These are phyloP conservation scores for Tyto alba DNA, from an alignment of 2,113 vertebrate genomes.

Conservation along the genomic window DNA sequence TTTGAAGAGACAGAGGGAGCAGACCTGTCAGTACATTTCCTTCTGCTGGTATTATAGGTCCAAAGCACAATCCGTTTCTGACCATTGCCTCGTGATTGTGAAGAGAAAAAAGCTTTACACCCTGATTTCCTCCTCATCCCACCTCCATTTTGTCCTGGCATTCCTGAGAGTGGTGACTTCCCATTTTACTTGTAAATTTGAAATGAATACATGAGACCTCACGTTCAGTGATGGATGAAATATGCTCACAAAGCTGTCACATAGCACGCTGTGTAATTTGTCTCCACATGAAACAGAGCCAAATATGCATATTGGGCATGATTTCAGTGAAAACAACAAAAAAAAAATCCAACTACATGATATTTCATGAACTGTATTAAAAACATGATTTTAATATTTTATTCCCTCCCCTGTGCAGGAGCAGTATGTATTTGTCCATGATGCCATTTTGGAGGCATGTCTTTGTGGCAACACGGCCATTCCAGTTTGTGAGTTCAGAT, in stretches of 20 bases:
- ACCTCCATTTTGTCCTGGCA: neutral
- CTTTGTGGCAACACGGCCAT: slow-evolving; percentile 96
- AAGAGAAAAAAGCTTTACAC: neutral
- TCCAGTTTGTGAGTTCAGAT: slow-evolving; percentile 96
- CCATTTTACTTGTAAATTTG: neutral
- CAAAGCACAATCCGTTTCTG: neutral
- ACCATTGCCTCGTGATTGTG: neutral
- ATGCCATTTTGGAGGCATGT: slow-evolving; percentile 96
- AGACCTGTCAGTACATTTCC: neutral
- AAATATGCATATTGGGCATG: neutral
- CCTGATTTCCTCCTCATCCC: neutral
- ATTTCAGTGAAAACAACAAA: neutral
- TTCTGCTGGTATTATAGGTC: neutral
- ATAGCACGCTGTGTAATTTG: slow-evolving; percentile 8
- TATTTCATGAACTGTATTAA: neutral
- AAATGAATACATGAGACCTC: neutral
- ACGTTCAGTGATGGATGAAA: neutral
- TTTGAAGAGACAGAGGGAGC: neutral
- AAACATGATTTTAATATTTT: neutral
- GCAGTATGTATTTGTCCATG: slow-evolving; percentile 97
- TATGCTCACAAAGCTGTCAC: slow-evolving; percentile 31
- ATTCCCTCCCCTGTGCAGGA: slow-evolving; percentile 74
- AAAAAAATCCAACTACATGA: neutral
- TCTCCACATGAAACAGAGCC: neutral
- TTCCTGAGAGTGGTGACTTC: neutral